Base-by-base conservation (phyloP, 2,888 invertebrate species). In the Eurytoma californica region DNA sequence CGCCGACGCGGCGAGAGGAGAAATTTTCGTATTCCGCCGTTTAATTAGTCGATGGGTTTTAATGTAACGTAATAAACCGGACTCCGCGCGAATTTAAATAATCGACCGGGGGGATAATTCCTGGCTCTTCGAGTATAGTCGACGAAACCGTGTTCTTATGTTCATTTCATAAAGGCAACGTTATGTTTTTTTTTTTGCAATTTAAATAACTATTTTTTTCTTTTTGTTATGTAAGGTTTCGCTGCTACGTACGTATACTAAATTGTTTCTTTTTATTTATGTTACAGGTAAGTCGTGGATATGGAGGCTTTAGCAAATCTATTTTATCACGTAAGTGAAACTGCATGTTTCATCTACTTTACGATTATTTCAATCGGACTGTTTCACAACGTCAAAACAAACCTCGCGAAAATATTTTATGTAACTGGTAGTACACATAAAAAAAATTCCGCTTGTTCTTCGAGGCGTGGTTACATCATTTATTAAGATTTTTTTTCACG, bases 271-370 rank as follows among this genome's bases (percentile, higher is more conserved):
- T 39, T 9, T 63, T 16, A 9, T 53, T 53, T 69, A 13, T 70
- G 58, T 70, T 70, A 0, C 58, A 70, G 58, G 70, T 60, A 60
- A 70, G 70, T 70, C 53, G 53, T 16, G 28, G 16, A 47, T n/a
- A 18, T 12, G 47, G 47, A 16, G 16, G 51, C 67, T 13, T 53
- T 51, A 49, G 24, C 51, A 24, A 49, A 20, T 67, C 53, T 53
- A n/a, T 18, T 28, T 18, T 13, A 28, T 67, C 49, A 67, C 67
- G 67, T 67, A 67, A 67, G 67, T 55, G 24, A 28, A 51, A 24
- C 4, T 9, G 28, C 28, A 39, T 12, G 12, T n/a, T 18, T 63
- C 9, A 63, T 47, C 47, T 13, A 39, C 63, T 18, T 13, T 47
- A 63, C 63, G 39, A 39, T 63, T 63, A 63, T 39, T 30, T 63